Base-by-base conservation (phyloP, 2,113 vertebrate genomes). In the Albula glossodonta region DNA sequence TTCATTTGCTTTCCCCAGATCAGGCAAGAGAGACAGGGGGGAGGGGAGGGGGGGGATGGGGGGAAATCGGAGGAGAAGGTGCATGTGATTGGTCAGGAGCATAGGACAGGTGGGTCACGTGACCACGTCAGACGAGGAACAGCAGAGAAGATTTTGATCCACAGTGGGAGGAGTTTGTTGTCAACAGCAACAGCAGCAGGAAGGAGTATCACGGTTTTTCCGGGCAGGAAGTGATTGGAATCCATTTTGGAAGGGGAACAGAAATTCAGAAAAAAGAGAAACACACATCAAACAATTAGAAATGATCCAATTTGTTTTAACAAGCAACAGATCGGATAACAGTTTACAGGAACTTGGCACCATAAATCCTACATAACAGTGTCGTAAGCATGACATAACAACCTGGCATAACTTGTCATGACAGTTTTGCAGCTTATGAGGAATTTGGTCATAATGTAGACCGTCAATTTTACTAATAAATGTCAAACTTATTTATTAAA, bases 1-100 rank as follows among this genome's bases (percentile, higher is more conserved):
- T 98, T 99, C 97, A 97, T 98, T 98, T 96, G 98, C 98, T 99
- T 98, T 97, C 95, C 97, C 88, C 95, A 94, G 95, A 95, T 94
- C 96, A 96, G 92, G 95, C 93, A 92, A 91, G 93, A 92, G 92
- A 96, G 96, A 92, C 82, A 90, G 70, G 94, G 91, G 92, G 93
- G 93, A 88, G 91, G 93, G 95, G 95, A 93, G 92, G 95, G 93
- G 88, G 90, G 92, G 86, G 93, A 88, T 89, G 92, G 86, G 91
- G 93, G 93, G 92, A 90, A 79, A 79, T 79, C 12, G 95, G 91
- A 95, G 93, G 92, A 90, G 92, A 90, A 93, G 92, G 90, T 41
- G 94, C 91, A 88, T 94, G 93, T 94, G 95, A 95, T 96, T 95
- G 93, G 93, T 93, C 95, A 96, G 92, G 31, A 41, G 31, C 31